A percentile compares a stretch with the other conserved stretches of the same genome.
Evolutionary conservation across 2,888 invertebrate genomes (phyloP).

Genomic region (Spodoptera littoralis): DNA sequence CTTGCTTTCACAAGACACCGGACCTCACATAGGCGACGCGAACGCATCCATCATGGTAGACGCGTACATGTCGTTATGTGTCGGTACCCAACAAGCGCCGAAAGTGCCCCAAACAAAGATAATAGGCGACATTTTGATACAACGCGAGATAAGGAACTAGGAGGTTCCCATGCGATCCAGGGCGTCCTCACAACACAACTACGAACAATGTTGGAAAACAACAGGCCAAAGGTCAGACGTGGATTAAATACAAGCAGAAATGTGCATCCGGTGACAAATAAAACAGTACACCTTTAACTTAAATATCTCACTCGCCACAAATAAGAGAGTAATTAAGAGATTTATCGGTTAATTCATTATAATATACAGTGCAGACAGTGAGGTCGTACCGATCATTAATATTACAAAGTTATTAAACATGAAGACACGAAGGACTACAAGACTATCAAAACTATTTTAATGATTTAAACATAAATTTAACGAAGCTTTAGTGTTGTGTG

Average conservation of each 20-base stretch:
- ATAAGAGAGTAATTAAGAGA: constrained; percentile 58
- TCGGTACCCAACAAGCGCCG: constrained; percentile 82
- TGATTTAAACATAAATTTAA: constrained; percentile 63
- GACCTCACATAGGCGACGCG: constrained; percentile 76
- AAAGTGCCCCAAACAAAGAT: constrained; percentile 85
- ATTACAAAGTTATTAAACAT: constrained; percentile 65
- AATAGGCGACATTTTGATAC: constrained; percentile 88
- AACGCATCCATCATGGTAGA: constrained; percentile 86
- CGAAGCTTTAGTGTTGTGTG: constrained; percentile 56
- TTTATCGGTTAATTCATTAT: constrained; percentile 57
- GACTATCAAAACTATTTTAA: constrained; percentile 66
- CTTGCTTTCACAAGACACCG: constrained; percentile 68
- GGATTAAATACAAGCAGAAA: constrained; percentile 71
- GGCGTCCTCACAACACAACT: constrained; percentile 68
- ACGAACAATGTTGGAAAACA: constrained; percentile 62
- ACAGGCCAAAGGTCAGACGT: constrained; percentile 80
- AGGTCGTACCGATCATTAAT: constrained; percentile 60
- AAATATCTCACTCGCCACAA: constrained; percentile 41
- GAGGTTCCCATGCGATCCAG: constrained; percentile 84
- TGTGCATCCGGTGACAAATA: constrained; percentile 62
- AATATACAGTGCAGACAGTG: constrained; percentile 52
- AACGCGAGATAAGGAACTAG: constrained; percentile 81
- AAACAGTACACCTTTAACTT: constrained; percentile 34
- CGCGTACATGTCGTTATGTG: constrained; percentile 77
- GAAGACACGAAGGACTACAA: constrained; percentile 62